Evolutionary conservation across 92 coral and sea anemone species (phyloP).

Genomic region (Galaxea fascicularis): DNA sequence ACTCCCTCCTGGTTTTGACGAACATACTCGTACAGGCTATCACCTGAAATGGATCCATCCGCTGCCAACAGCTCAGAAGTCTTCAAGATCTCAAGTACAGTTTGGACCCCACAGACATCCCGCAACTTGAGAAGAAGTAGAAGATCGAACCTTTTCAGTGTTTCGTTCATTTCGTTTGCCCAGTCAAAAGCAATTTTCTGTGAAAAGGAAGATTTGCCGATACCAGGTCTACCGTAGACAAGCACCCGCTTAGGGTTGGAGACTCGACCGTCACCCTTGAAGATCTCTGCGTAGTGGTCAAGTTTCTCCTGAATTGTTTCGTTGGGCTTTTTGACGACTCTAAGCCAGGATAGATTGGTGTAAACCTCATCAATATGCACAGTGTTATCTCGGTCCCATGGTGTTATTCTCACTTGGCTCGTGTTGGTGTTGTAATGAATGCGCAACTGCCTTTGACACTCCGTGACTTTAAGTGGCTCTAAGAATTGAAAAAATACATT

Average conservation of each 20-base stretch:
- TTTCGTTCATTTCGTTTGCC: background rate
- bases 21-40: background rate
- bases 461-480: background rate
- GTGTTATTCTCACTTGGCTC: constrained; percentile 19
- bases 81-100: background rate
- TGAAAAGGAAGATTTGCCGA: background rate
- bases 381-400: background rate
- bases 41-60: background rate
- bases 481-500: background rate
- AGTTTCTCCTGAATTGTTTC: background rate
- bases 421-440: background rate
- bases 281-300: constrained; percentile 11
- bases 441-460: constrained; percentile 10
- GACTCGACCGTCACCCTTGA: background rate
- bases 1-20: background rate
- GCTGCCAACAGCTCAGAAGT: background rate
- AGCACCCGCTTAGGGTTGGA: background rate
- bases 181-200: constrained; percentile 16
- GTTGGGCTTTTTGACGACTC: background rate
- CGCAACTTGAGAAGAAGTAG: background rate
- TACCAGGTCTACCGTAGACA: constrained; percentile 15
- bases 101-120: background rate
- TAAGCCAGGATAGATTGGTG: constrained; percentile 10
- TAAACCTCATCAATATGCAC: constrained; percentile 11
- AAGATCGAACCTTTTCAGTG: background rate